These are phyloP conservation scores for Drosophila prosaltans DNA, from an alignment of 1,140 invertebrate genomes.

Conservation along the genomic window DNA sequence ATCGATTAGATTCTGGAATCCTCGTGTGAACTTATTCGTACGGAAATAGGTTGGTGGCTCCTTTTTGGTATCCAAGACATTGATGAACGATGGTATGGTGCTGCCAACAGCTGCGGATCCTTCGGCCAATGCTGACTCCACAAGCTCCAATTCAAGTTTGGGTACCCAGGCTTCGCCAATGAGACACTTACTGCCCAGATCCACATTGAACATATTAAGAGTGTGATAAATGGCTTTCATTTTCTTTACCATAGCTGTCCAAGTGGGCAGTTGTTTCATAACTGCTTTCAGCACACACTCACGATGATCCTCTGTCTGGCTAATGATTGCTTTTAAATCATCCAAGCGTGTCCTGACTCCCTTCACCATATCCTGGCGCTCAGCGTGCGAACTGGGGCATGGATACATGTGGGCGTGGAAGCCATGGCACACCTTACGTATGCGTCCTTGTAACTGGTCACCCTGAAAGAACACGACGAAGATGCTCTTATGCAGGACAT, in stretches of 20 bases:
- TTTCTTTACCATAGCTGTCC: slow-evolving; percentile 94
- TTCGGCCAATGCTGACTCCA: slow-evolving; percentile 94
- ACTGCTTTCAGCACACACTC: slow-evolving; percentile 95
- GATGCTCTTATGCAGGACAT: slow-evolving; percentile 96
- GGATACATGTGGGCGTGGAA: slow-evolving; percentile 98
- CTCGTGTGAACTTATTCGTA: slow-evolving; percentile 91
- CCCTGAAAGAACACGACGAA: slow-evolving; percentile 99
- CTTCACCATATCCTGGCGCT: slow-evolving; percentile 96
- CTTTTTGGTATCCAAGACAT: slow-evolving; percentile 89
- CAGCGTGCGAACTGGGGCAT: slow-evolving; percentile 94
- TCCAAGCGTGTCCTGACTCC: slow-evolving; percentile 96
- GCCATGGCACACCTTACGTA: slow-evolving; percentile 98
- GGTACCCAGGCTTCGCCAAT: slow-evolving; percentile 99
- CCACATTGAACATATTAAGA: slow-evolving; percentile 94
- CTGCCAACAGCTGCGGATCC: slow-evolving; percentile 95
- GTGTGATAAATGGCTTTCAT: slow-evolving; percentile 96
- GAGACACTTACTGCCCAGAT: slow-evolving; percentile 94
- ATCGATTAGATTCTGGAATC: slow-evolving; percentile 92
- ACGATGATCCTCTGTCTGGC: slow-evolving; percentile 97
- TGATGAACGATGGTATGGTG: slow-evolving; percentile 95
- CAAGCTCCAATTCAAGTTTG: slow-evolving; percentile 90
- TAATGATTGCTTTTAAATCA: slow-evolving; percentile 96
- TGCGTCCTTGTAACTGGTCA: slow-evolving; percentile 96
- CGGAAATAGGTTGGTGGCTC: slow-evolving; percentile 91
- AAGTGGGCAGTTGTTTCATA: slow-evolving; percentile 95